Evolutionary conservation across 2,888 invertebrate genomes (phyloP).

Genomic region (Trichopria drosophilae): DNA sequence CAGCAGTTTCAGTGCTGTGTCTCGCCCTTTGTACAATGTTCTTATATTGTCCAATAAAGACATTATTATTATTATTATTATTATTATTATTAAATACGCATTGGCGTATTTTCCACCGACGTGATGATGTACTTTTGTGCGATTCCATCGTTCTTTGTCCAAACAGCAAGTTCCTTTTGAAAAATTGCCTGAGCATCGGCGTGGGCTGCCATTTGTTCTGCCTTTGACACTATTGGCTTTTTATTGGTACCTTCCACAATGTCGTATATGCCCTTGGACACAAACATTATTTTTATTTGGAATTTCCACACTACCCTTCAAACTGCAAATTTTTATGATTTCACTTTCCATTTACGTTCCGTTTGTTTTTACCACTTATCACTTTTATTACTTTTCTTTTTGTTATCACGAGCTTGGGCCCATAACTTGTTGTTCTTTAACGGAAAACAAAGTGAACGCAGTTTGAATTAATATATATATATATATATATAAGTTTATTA

Average conservation of each 20-base stretch:
- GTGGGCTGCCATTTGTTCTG: not conserved
- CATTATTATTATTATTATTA: no score
- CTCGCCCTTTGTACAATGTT: no score
- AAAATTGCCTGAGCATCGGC: not conserved
- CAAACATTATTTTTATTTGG: slow-evolving; percentile 15
- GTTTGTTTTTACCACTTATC: not conserved
- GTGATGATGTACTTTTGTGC: slow-evolving; percentile 26
- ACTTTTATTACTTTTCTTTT: not conserved
- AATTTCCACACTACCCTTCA: slow-evolving; percentile 22
- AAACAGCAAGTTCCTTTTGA: slow-evolving; percentile 8
- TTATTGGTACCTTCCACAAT: slow-evolving; percentile 4
- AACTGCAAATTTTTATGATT: slow-evolving; percentile 1
- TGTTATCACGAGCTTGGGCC: slow-evolving; percentile 9
- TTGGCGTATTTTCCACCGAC: slow-evolving; percentile 15
- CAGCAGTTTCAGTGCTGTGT: no score
- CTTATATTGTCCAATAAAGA: no score
- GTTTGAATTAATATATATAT: no score
- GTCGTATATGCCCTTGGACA: slow-evolving; percentile 14
- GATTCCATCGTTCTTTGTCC: slow-evolving; percentile 17
- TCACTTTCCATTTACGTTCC: slow-evolving; percentile 17
- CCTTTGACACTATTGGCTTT: slow-evolving; percentile 1
- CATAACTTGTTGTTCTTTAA: slow-evolving; percentile 16
- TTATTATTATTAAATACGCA: no score
- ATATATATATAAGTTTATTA: no score
- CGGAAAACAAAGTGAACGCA: no score